Base-by-base conservation (phyloP, 2,797 vertebrate genomes). In the Macropodus opercularis region DNA sequence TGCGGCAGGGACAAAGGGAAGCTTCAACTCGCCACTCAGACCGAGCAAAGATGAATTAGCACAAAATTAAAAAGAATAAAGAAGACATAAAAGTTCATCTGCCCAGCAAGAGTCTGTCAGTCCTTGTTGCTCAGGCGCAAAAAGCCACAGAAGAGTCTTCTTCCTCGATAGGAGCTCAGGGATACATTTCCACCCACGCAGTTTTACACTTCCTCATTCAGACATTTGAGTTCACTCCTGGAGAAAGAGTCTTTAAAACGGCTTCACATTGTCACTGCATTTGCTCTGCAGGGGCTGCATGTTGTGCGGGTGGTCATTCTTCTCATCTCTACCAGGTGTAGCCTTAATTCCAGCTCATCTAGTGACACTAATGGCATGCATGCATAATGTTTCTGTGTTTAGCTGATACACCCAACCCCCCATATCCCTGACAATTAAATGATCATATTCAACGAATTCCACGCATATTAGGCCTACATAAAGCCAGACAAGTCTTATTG, bases 301-400 rank as follows among this genome's bases (percentile, higher is more conserved):
- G 64, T 53, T 56, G 64, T 54, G 68, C 56, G 64, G 77, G 62
- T 51, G 62, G 57, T 62, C 27, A 35, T 41, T 71, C 44, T 70
- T 69, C 63, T 69, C 71, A 77, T 5, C 63, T 54, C 49, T 49
- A 35, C 40, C 32, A 55, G 50, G 50, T 11, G 46, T 41, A 51
- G 63, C 50, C 15, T 70, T 39, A 36, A 69, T 41, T 73, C 60
- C 62, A 76, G 68, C 58, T 69, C n/a, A 19, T 72, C 69, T 79
- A 72, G 46, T 72, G 32, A 86, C 69, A 70, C 77, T 81, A 86
- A 78, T 63, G 66, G 54, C 78, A 87, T n/a, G n/a, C n/a, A n/a
- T 89, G 86, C 85, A 87, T 85, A 86, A 84, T 74, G 78, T 62
- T 73, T 78, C 42, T 70, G 67, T 75, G 67, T 74, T 77, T 77